phyloP scores from a whole-genome alignment of 2,888 invertebrate species.

The Acholoe squamosa region DNA sequence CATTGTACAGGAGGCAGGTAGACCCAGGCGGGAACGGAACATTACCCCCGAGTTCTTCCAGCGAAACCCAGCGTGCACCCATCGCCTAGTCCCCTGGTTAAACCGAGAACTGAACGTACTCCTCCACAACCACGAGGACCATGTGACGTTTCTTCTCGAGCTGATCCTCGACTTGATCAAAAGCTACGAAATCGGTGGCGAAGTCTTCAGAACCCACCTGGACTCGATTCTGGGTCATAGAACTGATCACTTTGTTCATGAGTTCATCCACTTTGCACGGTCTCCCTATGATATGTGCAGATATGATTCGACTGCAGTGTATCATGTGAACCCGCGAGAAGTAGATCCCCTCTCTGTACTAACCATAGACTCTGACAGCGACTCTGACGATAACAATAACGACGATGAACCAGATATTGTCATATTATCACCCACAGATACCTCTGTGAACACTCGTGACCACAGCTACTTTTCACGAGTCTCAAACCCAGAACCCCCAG shows the following conservation, averaged over 20 bases:
- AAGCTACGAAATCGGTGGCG: conserved; percentile 84
- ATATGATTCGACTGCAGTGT: conserved; percentile 83
- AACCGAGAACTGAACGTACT: conserved; percentile 92
- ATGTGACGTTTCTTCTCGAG: conserved; percentile 86
- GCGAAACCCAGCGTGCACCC: conserved; percentile 89
- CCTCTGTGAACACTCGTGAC: background rate
- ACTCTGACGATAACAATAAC: background rate
- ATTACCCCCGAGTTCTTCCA: conserved; percentile 80
- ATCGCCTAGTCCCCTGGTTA: conserved; percentile 93
- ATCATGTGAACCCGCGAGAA: conserved; percentile 72
- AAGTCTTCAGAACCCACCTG: conserved; percentile 89
- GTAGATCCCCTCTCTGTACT: conserved; percentile 14
- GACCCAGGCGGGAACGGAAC: conserved; percentile 71
- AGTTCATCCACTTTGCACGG: conserved; percentile 92
- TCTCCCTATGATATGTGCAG: conserved; percentile 93
- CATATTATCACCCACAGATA: no score
- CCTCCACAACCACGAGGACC: conserved; percentile 83
- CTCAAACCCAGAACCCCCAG: conserved; percentile 72
- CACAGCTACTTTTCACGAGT: conserved; percentile 55
- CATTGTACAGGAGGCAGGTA: conserved; percentile 86
- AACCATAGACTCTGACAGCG: conserved; percentile 40
- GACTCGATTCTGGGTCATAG: conserved; percentile 88
- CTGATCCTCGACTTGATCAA: conserved; percentile 87
- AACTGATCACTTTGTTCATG: conserved; percentile 94
- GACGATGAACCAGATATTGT: background rate